A percentile compares a stretch with the other conserved stretches of the same genome.
Conservation (phyloP, 2,797 vertebrate genomes). For the Hozukius guyotensis region DNA sequence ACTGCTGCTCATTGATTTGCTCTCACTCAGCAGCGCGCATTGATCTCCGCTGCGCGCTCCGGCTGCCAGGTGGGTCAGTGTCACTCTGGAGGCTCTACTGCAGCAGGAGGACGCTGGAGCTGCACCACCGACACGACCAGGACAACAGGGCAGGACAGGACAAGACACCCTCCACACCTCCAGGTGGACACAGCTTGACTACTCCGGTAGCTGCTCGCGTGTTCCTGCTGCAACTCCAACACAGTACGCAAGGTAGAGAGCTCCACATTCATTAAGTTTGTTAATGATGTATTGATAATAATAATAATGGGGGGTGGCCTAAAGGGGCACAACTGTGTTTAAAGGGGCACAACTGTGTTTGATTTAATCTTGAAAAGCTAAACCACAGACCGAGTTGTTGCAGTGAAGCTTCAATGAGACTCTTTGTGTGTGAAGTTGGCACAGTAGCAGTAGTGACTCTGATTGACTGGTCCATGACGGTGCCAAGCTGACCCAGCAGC, state of each 20-base stretch:
- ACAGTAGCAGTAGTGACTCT: not conserved
- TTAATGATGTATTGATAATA: not conserved
- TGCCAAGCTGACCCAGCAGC: constrained; percentile 9
- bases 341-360: not conserved
- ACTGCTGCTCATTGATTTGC: too few relatives aligned
- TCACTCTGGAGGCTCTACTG: constrained; percentile 21
- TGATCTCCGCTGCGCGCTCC: constrained; percentile 34
- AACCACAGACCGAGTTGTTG: not conserved
- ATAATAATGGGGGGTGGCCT: not conserved
- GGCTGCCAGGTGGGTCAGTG: not conserved
- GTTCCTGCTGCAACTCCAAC: not conserved
- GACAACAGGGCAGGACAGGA: not conserved
- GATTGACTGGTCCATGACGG: constrained; percentile 25
- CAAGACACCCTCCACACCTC: not conserved
- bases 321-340: too few relatives aligned
- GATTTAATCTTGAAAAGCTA: not conserved
- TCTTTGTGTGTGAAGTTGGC: constrained; percentile 9
- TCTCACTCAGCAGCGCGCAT: not conserved
- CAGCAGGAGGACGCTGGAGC: constrained; percentile 14
- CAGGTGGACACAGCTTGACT: constrained; percentile 5
- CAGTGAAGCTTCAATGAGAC: not conserved
- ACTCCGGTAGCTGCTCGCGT: not conserved
- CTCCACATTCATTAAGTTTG: not conserved
- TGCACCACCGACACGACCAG: not conserved
- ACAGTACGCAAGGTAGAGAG: constrained; percentile 14